Percentiles rank a stretch among this genome's conserved stretches.
Evolutionary conservation across 1,140 invertebrate genomes (phyloP).

Genomic region (Mya arenaria): DNA sequence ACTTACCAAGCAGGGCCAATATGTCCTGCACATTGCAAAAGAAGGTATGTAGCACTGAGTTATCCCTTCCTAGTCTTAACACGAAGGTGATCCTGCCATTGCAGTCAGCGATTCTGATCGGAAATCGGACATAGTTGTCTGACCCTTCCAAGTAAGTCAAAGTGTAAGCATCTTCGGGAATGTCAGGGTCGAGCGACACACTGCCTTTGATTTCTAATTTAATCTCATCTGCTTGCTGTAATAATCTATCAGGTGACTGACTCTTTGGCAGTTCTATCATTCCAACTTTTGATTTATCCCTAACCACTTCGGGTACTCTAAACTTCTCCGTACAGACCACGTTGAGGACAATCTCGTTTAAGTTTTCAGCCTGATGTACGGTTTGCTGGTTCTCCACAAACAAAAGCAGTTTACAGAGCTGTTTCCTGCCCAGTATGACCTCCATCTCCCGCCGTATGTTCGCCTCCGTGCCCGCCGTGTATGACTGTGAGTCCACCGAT

Average conservation of each 20-base stretch:
- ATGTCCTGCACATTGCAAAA: slow-evolving; percentile 40
- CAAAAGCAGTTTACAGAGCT: slow-evolving; percentile 46
- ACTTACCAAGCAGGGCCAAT: slow-evolving; percentile 42
- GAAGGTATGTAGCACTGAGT: slow-evolving; percentile 47
- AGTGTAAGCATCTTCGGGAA: slow-evolving; percentile 47
- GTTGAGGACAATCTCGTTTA: slow-evolving; percentile 36
- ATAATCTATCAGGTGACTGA: slow-evolving; percentile 50
- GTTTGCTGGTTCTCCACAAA: slow-evolving; percentile 38
- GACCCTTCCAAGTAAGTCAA: slow-evolving; percentile 51
- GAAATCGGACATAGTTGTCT: slow-evolving; percentile 55
- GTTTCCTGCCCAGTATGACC: slow-evolving; percentile 41
- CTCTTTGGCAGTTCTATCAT: slow-evolving; percentile 55
- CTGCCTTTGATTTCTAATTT: slow-evolving; percentile 47
- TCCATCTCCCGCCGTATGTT: slow-evolving; percentile 44
- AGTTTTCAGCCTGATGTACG: neutral
- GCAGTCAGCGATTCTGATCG: slow-evolving; percentile 23
- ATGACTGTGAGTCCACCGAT: slow-evolving; percentile 36
- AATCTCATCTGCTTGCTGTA: slow-evolving; percentile 50
- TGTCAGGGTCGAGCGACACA: slow-evolving; percentile 41
- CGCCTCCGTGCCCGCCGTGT: slow-evolving; percentile 13
- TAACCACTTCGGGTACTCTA: slow-evolving; percentile 36
- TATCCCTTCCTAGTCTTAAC: slow-evolving; percentile 33
- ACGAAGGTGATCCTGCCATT: slow-evolving; percentile 46
- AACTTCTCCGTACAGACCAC: slow-evolving; percentile 51
- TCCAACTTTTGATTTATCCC: slow-evolving; percentile 42